Percentiles rank a stretch among this genome's conserved stretches.
Conservation (phyloP, 2,113 vertebrate species). For the Pangasianodon hypophthalmus region DNA sequence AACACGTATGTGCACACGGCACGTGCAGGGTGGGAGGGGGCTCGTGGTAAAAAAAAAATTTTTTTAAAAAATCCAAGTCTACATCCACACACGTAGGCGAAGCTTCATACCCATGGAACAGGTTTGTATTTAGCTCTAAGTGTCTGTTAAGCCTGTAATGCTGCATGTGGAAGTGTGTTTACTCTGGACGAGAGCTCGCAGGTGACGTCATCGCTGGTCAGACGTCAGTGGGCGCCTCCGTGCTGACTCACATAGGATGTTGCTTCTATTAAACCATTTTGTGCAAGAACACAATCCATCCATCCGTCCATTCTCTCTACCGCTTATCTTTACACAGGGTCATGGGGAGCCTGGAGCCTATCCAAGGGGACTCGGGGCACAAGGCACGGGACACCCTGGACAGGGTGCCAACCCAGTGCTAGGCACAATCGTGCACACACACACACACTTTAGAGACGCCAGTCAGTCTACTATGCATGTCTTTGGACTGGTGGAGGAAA, state of each 20-base stretch:
- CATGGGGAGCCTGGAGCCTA: too few species aligned
- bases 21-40: constrained; percentile 12
- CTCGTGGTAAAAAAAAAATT: background rate
- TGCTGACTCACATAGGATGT: background rate
- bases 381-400: too few species aligned
- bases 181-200: too few species aligned
- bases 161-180: background rate
- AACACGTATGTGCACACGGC: constrained; percentile 8
- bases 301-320: too few species aligned
- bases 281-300: background rate
- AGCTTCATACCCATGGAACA: background rate
- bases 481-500: too few species aligned
- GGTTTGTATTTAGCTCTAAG: background rate
- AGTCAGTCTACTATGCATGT: too few species aligned
- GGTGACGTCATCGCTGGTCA: constrained; percentile 5
- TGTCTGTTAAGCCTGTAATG: background rate
- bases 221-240: background rate
- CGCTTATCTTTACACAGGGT: too few species aligned
- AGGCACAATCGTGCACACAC: too few species aligned
- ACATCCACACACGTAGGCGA: background rate
- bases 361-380: too few species aligned
- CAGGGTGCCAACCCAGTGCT: too few species aligned
- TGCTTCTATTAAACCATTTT: background rate
- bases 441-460: too few species aligned
- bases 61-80: background rate